Evolutionary conservation across 2,797 vertebrate genomes (phyloP).

Genomic region (Pseudochromis fuscus): DNA sequence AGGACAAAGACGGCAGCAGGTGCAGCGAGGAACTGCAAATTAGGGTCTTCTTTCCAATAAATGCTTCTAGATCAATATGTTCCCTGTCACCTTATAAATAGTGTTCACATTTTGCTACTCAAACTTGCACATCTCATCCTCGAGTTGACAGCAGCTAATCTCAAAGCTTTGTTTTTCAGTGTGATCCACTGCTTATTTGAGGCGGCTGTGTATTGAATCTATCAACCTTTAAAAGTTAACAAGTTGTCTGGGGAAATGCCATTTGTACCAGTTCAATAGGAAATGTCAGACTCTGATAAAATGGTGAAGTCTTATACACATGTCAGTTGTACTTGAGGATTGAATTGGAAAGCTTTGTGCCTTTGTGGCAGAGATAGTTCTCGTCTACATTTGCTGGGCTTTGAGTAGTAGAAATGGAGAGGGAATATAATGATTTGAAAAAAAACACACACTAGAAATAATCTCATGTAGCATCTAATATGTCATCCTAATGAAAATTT

Average conservation of each 20-base stretch:
- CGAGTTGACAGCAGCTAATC: conserved; percentile 86
- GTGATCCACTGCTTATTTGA: conserved; percentile 83
- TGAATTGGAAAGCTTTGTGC: conserved; percentile 57
- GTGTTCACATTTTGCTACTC: conserved; percentile 72
- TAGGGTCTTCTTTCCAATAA: conserved; percentile 67
- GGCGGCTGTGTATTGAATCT: conserved; percentile 81
- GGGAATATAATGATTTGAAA: conserved; percentile 26
- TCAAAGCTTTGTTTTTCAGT: conserved; percentile 83
- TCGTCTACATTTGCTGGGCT: conserved; percentile 32
- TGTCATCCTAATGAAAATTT: conserved; percentile 49
- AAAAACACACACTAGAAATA: conserved; percentile 18
- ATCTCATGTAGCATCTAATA: conserved; percentile 36
- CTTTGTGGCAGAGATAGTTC: conserved; percentile 56
- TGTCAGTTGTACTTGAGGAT: conserved; percentile 73
- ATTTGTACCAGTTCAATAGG: conserved; percentile 89
- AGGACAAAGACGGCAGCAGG: conserved; percentile 33
- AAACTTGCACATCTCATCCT: conserved; percentile 77
- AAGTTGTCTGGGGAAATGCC: conserved; percentile 89
- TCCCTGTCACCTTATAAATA: conserved; percentile 71
- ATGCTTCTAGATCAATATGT: conserved; percentile 78
- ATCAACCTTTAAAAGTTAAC: conserved; percentile 94
- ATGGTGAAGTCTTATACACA: conserved; percentile 80
- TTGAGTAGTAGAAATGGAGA: conserved; percentile 23
- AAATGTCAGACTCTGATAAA: conserved; percentile 89
- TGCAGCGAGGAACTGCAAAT: conserved; percentile 49